Percentiles rank a stretch among this genome's conserved stretches.
phyloP scores from a whole-genome alignment of 2,797 vertebrate species.

The Lutjanus campechanus region DNA sequence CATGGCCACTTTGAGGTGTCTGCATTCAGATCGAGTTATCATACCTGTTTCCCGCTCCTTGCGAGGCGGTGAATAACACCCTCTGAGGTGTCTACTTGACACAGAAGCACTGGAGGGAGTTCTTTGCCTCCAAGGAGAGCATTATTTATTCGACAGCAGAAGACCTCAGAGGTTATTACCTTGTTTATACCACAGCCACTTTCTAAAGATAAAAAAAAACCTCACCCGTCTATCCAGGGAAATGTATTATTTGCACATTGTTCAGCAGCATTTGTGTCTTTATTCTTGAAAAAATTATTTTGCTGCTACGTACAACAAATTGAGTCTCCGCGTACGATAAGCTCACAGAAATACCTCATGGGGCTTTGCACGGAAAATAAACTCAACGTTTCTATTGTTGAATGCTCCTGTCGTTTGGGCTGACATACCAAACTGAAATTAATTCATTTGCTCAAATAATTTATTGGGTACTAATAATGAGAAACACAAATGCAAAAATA shows the following conservation, averaged over 20 bases:
- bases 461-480: not conserved
- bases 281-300: constrained; percentile 11
- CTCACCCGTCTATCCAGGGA: constrained; percentile 18
- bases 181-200: constrained; percentile 46
- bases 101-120: constrained; percentile 22
- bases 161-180: constrained; percentile 52
- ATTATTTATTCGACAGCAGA: constrained; percentile 50
- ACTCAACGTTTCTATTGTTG: not conserved
- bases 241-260: constrained; percentile 18
- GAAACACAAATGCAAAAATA: not conserved
- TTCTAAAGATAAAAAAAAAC: constrained; percentile 37
- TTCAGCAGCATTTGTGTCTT: constrained; percentile 19
- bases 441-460: not conserved
- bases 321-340: constrained; percentile 1
- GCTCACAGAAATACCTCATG: not conserved
- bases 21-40: constrained; percentile 29
- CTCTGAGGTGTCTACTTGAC: constrained; percentile 37
- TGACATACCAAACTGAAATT: not conserved
- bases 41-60: constrained; percentile 22
- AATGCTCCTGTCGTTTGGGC: constrained; percentile 13
- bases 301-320: not conserved
- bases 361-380: constrained; percentile 8
- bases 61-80: constrained; percentile 26
- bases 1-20: constrained; percentile 5
- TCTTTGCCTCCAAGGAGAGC: constrained; percentile 38